Evolutionary conservation across 2,888 invertebrate genomes (phyloP), one percentile per base, ranked within the genome.

Genomic region (Digitonthophagus gazella): DNA sequence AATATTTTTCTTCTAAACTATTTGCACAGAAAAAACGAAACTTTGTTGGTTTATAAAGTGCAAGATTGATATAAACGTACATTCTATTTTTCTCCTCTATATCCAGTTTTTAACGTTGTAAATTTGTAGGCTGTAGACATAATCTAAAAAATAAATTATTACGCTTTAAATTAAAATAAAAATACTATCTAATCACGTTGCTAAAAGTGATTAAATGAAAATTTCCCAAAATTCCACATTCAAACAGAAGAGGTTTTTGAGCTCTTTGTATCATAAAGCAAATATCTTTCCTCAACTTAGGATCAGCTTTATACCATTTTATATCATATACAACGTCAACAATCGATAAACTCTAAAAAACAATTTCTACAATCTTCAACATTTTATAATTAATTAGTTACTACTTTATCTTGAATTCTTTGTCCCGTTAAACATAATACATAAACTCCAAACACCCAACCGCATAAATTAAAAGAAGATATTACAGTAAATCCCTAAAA

Each of bases 311-410:
- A 19, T 65, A 65, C 65, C 65, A 65, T 4, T n/a, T 3, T n/a
- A 54, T 55, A 54, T 65, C 65, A 15, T 65, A 65, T 11, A 55
- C 2, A 4, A 55, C 65, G n/a, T n/a, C 54, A 2, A 16, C 65
- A 8, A 65, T 54, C 6, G 65, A 65, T 8, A 6, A 18, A 55
- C 65, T 65, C 65, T 65, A 61, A 61, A 61, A n/a, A 16, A 16
- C 16, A 61, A 58, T 15, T 15, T 18, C 14, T 54, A 11, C 6
- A 15, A 57, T 15, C 4, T 57, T 4, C 14, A 5, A 1, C 14
- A 15, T 57, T 11, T n/a, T 58, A 15, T 16, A 15, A 14, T 14
- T 58, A 18, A 18, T 1, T 18, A 1, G 4, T 15, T n/a, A n/a
- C n/a, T 58, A 58, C 58, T 19, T 58, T 15, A 11, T 6, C 11